A percentile compares a stretch with the other conserved stretches of the same genome.
phyloP scores from a whole-genome alignment of 2,797 vertebrate species.

The Alosa sapidissima region DNA sequence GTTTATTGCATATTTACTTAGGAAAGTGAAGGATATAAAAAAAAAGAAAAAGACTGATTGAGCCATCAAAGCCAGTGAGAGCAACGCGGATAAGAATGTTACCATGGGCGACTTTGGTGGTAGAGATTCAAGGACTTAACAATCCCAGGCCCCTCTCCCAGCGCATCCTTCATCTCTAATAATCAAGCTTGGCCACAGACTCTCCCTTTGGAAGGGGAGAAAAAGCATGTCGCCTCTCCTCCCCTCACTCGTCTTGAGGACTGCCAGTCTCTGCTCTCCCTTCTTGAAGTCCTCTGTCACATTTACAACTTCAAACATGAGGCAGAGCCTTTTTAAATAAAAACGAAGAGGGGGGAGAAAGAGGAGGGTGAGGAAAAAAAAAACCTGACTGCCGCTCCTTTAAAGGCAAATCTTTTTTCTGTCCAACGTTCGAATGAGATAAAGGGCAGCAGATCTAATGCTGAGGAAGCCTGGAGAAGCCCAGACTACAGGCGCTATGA shows the following conservation, averaged over 20 bases:
- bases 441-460: constrained; percentile 68
- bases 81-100: constrained; percentile 65
- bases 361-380: neutral
- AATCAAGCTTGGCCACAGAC: constrained; percentile 79
- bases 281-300: constrained; percentile 78
- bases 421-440: constrained; percentile 73
- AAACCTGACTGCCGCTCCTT: constrained; percentile 72
- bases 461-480: constrained; percentile 65
- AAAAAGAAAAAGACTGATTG: constrained; percentile 24
- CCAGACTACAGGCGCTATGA: constrained; percentile 66
- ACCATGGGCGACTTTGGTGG: constrained; percentile 66
- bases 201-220: constrained; percentile 71
- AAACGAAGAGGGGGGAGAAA: constrained; percentile 19
- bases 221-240: constrained; percentile 72
- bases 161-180: constrained; percentile 77
- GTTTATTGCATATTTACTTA: neutral
- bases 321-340: constrained; percentile 65
- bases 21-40: constrained; percentile 44
- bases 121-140: constrained; percentile 76
- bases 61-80: constrained; percentile 55
- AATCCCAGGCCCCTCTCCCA: constrained; percentile 74
- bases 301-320: constrained; percentile 77
- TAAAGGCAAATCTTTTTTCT: constrained; percentile 74
- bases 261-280: constrained; percentile 74
- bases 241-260: constrained; percentile 76